Evolutionary conservation across 2,797 vertebrate genomes (phyloP).

Genomic region (Malacoraja senta): DNA sequence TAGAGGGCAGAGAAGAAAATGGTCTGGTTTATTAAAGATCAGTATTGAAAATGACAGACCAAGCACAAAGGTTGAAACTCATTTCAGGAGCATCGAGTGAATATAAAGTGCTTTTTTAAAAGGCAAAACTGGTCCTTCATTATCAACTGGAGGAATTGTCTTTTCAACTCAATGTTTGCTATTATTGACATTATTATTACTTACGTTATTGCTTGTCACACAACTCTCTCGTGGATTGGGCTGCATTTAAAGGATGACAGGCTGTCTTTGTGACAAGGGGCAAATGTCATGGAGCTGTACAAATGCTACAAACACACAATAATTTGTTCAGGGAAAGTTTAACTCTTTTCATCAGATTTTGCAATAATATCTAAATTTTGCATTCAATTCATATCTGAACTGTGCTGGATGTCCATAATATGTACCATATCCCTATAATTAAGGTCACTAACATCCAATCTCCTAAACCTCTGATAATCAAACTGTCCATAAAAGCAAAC

Average conservation of each 20-base stretch:
- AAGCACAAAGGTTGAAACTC: constrained; percentile 43
- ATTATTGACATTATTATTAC: not conserved
- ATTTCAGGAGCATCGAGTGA: not conserved
- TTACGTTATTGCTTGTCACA: not conserved
- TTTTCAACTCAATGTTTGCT: not conserved
- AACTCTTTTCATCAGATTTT: not conserved
- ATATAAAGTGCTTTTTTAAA: constrained; percentile 6
- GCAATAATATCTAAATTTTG: not conserved
- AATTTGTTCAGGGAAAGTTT: not conserved
- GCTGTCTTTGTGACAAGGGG: not conserved
- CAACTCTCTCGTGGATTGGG: not conserved
- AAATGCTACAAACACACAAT: not conserved
- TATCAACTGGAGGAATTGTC: not conserved
- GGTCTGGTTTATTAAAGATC: constrained; percentile 67
- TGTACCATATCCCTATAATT: not conserved
- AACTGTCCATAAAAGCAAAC: not conserved
- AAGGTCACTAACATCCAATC: not conserved
- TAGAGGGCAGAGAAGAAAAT: constrained; percentile 61
- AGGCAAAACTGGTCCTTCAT: not conserved
- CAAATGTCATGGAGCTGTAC: not conserved
- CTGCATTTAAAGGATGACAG: not conserved
- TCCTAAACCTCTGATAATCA: not conserved
- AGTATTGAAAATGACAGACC: constrained; percentile 63
- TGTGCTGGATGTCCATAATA: not conserved
- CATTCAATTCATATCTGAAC: not conserved